Base-by-base conservation (phyloP, 1,140 invertebrate species). In the Hormaphis cornu region DNA sequence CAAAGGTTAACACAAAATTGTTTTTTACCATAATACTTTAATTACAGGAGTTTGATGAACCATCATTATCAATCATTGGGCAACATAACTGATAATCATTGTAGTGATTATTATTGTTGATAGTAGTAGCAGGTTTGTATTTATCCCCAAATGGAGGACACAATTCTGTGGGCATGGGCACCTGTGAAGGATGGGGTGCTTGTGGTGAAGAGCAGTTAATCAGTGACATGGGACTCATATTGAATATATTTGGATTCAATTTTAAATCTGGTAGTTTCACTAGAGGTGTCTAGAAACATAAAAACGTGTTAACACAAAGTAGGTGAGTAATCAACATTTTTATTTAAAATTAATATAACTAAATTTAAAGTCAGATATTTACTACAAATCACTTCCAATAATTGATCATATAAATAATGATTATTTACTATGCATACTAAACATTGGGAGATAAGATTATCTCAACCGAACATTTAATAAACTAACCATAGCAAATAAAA, bases 161-260 rank as follows among this genome's bases (percentile, higher is more conserved):
- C 12, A 66, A n/a, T 66, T 66, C 26, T 22, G 61, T 66, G 16
- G 61, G 61, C 61, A 66, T 66, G 0, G 61, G 61, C 0, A 66
- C 61, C n/a, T 66, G 61, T 7, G 61, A 66, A 35, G 61, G 61
- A 48, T 66, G 61, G 22, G 61, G 61, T 16, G 61, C 61, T 66
- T 66, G 61, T 33, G 61, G 61, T 6, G 44, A 46, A n/a, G 61
- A 50, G 22, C 42, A 48, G 7, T 33, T 66, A 5, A 66, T 7
- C 20, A 66, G 1, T 22, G 61, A 50, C 61, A 66, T 66, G 24
- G 61, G 61, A 6, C 58, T 71, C 18, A 63, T 54, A 35, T 33
- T 72, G 28, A 71, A 72, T 42, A 66, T 71, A 18, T 72, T 70
- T n/a, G 72, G 72, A 54, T 72, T 66, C 22, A 72, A 42, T 24